These are phyloP conservation scores for Porites rus DNA, from an alignment of 92 coral and sea anemone species.

Conservation along the genomic window DNA sequence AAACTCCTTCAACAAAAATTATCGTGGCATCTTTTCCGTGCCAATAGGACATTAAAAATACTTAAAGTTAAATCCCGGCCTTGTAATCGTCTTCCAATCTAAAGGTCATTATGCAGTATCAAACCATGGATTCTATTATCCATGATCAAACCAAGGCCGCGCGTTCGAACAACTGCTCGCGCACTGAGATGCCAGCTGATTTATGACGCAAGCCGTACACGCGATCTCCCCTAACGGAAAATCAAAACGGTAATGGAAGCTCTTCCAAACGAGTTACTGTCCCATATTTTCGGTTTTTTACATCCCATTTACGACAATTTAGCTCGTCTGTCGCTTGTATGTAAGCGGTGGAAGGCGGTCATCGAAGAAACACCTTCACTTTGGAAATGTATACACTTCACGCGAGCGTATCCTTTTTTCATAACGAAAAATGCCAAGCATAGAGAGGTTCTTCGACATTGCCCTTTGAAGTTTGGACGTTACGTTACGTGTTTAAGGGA, in stretches of 20 bases:
- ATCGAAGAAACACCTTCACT: conserved; percentile 41
- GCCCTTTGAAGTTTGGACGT: conserved; percentile 39
- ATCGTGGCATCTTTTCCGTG: too few species aligned
- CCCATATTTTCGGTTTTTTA: conserved; percentile 30
- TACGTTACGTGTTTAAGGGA: conserved; percentile 39
- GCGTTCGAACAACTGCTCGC: too few species aligned
- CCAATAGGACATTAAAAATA: too few species aligned
- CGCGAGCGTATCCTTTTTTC: conserved; percentile 19
- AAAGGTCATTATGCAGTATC: too few species aligned
- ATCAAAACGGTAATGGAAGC: conserved; percentile 13
- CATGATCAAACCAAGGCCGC: too few species aligned
- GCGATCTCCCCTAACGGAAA: background rate
- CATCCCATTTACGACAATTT: conserved; percentile 40
- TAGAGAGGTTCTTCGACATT: conserved; percentile 24
- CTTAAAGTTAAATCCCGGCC: too few species aligned
- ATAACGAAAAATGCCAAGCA: conserved; percentile 10
- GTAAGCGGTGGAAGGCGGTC: conserved; percentile 42
- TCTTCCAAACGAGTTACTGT: conserved; percentile 37
- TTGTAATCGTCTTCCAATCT: too few species aligned
- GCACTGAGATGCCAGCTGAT: background rate
- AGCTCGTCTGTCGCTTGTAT: conserved; percentile 25
- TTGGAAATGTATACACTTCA: conserved; percentile 46
- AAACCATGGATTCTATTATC: too few species aligned
- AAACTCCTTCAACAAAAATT: too few species aligned
- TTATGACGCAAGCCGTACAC: conserved; percentile 25